These are phyloP conservation scores for Eupsittula cactorum DNA, from an alignment of 2,113 vertebrate genomes.

Conservation along the genomic window DNA sequence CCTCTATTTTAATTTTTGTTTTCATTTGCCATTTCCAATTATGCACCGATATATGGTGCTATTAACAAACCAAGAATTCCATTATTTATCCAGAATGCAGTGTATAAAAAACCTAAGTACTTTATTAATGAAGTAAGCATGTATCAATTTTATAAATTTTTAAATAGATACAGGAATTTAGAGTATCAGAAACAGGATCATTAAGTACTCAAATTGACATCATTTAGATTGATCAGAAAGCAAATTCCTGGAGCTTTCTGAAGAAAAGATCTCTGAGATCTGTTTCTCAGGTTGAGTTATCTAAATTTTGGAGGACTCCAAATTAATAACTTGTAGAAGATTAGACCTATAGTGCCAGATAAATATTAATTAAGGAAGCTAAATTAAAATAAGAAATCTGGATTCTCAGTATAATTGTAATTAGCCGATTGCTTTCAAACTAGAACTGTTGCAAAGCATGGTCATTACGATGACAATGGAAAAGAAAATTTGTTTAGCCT, in stretches of 20 bases:
- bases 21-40: neutral
- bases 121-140: neutral
- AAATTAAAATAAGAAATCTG: slow-evolving; percentile 30
- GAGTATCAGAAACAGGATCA: neutral
- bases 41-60: neutral
- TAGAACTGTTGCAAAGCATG: neutral
- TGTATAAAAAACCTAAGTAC: neutral
- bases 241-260: neutral
- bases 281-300: neutral
- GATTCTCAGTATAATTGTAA: neutral
- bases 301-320: neutral
- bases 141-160: neutral
- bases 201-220: neutral
- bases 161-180: neutral
- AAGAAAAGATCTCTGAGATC: neutral
- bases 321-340: neutral
- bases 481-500: neutral
- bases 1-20: neutral
- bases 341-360: neutral
- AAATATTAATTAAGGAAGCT: slow-evolving; percentile 23
- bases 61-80: neutral
- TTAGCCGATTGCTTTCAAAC: neutral
- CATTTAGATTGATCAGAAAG: neutral
- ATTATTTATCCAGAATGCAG: neutral
- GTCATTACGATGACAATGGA: neutral